phyloP scores from a whole-genome alignment of 1,140 invertebrate genomes.

The Ylistrum balloti region DNA sequence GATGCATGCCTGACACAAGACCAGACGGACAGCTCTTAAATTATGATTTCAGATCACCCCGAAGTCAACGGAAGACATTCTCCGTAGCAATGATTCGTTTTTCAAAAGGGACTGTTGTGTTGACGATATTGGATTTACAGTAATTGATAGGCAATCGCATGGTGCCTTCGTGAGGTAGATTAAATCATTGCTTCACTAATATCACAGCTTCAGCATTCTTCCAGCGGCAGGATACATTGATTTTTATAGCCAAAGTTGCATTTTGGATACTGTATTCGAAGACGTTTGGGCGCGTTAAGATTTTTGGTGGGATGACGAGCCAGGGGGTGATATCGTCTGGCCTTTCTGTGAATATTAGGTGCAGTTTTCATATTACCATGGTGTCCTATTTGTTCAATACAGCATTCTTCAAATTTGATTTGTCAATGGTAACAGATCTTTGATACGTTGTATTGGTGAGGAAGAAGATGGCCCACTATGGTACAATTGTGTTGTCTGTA shows the following conservation, averaged over 20 bases:
- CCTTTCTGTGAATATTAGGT: not conserved
- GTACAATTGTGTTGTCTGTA: no score
- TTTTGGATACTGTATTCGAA: not conserved
- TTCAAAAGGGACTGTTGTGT: conserved; percentile 21
- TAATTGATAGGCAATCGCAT: conserved; percentile 38
- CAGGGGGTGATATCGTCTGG: not conserved
- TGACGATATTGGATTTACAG: conserved; percentile 3
- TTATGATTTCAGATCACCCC: conserved; percentile 24
- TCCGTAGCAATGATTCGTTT: not conserved
- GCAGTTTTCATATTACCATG: no score
- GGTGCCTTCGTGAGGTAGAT: not conserved
- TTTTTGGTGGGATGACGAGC: not conserved
- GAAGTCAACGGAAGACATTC: not conserved
- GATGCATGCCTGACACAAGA: not conserved
- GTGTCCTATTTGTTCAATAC: no score
- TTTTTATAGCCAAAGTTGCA: not conserved
- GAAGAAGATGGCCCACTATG: no score
- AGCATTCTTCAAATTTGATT: no score
- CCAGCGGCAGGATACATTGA: not conserved
- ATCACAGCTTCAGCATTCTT: not conserved
- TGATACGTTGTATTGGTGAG: no score
- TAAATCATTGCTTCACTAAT: not conserved
- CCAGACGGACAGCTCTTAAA: conserved; percentile 37
- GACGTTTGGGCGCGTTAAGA: not conserved
- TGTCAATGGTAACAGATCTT: no score